Evolutionary conservation across 2,888 invertebrate species (phyloP).

Genomic region (Venustoraphidia nigricollis): DNA sequence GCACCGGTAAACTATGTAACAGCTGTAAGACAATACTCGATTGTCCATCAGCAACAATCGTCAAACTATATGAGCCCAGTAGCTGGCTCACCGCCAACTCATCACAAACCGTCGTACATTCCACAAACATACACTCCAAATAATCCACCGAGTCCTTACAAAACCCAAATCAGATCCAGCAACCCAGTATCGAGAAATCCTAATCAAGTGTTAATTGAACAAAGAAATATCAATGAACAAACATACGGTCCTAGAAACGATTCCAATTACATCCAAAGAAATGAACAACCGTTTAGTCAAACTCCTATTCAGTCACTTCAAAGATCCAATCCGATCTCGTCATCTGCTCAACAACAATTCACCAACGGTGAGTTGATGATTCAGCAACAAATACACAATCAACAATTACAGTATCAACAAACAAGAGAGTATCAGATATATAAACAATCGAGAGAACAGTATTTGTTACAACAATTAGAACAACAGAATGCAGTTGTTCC

Average conservation of each 20-base stretch:
- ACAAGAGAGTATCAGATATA: slow-evolving; percentile 23
- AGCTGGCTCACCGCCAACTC: background rate
- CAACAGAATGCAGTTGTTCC: background rate
- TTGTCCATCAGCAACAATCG: background rate
- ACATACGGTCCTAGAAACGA: too few species aligned
- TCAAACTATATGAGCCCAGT: background rate
- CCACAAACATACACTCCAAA: too few species aligned
- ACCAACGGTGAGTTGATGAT: slow-evolving; percentile 22
- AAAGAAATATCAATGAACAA: too few species aligned
- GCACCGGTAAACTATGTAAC: slow-evolving; percentile 1
- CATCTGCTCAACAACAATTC: slow-evolving; percentile 7
- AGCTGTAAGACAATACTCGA: background rate
- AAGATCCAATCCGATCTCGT: too few species aligned
- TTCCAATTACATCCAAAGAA: too few species aligned
- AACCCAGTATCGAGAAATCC: too few species aligned
- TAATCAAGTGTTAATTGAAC: too few species aligned
- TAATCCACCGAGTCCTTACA: too few species aligned
- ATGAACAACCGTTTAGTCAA: too few species aligned
- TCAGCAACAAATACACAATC: slow-evolving; percentile 23
- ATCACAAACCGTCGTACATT: too few species aligned
- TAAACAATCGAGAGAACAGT: slow-evolving; percentile 22
- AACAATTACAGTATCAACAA: slow-evolving; percentile 18
- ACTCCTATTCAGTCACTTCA: too few species aligned
- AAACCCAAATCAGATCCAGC: too few species aligned
- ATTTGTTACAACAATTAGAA: slow-evolving; percentile 19